Conservation (phyloP, 1,140 invertebrate genomes). For the Druon quercuslanigerum region DNA sequence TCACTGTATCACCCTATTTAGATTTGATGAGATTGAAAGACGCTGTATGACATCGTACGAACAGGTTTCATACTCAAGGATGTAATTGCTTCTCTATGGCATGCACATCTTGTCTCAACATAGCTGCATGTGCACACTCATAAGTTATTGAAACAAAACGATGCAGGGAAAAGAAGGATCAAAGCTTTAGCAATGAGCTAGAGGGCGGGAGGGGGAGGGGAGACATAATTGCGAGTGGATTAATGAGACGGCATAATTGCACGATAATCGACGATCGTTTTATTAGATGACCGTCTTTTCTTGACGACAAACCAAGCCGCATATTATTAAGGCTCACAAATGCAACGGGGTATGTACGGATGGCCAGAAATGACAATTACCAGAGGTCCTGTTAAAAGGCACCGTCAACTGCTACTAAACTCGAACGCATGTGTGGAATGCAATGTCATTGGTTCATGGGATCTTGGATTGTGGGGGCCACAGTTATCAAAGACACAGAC, state of each 20-base stretch:
- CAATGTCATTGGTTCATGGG: slow-evolving; percentile 59
- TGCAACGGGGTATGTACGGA: slow-evolving; percentile 65
- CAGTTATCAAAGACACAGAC: background rate
- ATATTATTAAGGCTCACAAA: slow-evolving; percentile 69
- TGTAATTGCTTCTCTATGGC: slow-evolving; percentile 33
- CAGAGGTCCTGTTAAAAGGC: slow-evolving; percentile 62
- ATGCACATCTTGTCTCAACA: slow-evolving; percentile 53
- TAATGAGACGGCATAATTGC: slow-evolving; percentile 76
- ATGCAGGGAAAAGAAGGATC: slow-evolving; percentile 35
- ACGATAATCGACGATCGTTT: slow-evolving; percentile 74
- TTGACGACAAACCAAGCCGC: slow-evolving; percentile 49
- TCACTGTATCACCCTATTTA: background rate
- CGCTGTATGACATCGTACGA: background rate
- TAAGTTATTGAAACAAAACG: slow-evolving; percentile 65
- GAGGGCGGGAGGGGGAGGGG: slow-evolving; percentile 30
- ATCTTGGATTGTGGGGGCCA: slow-evolving; percentile 53
- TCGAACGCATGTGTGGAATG: slow-evolving; percentile 61
- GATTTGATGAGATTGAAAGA: slow-evolving; percentile 4
- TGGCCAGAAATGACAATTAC: slow-evolving; percentile 73
- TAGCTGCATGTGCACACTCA: slow-evolving; percentile 63
- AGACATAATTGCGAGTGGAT: slow-evolving; percentile 70
- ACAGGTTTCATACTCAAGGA: slow-evolving; percentile 17
- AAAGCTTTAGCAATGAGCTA: slow-evolving; percentile 33
- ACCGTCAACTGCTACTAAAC: slow-evolving; percentile 54
- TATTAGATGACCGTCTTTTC: slow-evolving; percentile 61